phyloP scores from a whole-genome alignment of 2,888 invertebrate species.

The Erannis defoliaria region DNA sequence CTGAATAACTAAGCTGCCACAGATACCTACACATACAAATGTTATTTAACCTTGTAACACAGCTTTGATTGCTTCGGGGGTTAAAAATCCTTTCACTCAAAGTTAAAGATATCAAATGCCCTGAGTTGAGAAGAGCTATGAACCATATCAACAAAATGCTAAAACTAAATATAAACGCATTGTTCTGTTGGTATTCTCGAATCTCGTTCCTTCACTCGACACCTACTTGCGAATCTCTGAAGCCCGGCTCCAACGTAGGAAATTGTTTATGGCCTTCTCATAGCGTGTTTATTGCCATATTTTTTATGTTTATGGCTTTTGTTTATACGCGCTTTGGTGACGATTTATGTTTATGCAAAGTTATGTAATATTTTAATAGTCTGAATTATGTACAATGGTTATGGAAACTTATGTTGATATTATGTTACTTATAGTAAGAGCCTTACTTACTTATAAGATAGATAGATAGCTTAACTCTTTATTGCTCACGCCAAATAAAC shows the following conservation, averaged over 20 bases:
- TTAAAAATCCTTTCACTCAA: not conserved
- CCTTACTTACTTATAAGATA: too few species aligned
- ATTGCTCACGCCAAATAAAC: too few species aligned
- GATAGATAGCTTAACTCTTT: too few species aligned
- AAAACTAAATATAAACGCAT: too few species aligned
- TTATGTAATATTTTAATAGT: constrained; percentile 18
- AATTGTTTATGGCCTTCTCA: constrained; percentile 40
- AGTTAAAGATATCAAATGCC: too few species aligned
- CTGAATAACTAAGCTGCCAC: too few species aligned
- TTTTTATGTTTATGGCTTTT: constrained; percentile 50
- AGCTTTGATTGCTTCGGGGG: too few species aligned
- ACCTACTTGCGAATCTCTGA: not conserved
- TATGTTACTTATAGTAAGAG: not conserved
- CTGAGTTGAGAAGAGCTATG: too few species aligned
- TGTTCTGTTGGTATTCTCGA: not conserved
- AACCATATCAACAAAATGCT: too few species aligned
- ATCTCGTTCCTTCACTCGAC: not conserved
- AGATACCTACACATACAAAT: too few species aligned
- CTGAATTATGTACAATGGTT: not conserved
- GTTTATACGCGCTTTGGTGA: constrained; percentile 43
- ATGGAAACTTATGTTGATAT: not conserved
- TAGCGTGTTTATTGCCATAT: constrained; percentile 47
- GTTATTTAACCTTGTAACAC: too few species aligned
- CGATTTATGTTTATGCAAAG: constrained; percentile 28
- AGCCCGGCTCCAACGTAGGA: constrained; percentile 26